A percentile compares a stretch with the other conserved stretches of the same genome.
phyloP scores from a whole-genome alignment of 2,888 invertebrate species.

The Leucophenga montana region DNA sequence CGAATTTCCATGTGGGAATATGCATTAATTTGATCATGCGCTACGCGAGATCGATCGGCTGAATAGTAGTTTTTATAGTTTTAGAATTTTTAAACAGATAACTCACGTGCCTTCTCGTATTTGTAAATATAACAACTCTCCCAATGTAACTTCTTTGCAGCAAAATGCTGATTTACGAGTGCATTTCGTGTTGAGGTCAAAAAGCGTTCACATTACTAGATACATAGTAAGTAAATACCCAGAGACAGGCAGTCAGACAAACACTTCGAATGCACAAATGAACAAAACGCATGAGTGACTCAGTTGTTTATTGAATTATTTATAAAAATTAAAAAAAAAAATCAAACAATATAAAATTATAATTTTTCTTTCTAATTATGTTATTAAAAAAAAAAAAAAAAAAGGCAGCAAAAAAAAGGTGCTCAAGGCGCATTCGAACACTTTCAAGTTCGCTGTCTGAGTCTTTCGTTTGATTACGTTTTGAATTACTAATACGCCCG shows the following conservation, averaged over 20 bases:
- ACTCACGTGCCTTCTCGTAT: not conserved
- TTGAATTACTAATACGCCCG: not conserved
- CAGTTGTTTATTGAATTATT: slow-evolving; percentile 29
- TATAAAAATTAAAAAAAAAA: not conserved
- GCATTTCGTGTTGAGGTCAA: slow-evolving; percentile 13
- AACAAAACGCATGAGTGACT: slow-evolving; percentile 45
- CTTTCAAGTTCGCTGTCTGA: slow-evolving; percentile 19
- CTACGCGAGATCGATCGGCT: not conserved
- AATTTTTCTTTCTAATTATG: slow-evolving; percentile 18
- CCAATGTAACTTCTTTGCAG: too few relatives aligned
- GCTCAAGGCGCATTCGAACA: slow-evolving; percentile 3
- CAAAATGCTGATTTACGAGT: not conserved
- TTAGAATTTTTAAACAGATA: not conserved
- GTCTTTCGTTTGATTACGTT: slow-evolving; percentile 18
- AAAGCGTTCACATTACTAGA: slow-evolving; percentile 46
- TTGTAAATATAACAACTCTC: too few relatives aligned
- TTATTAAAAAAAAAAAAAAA: not conserved
- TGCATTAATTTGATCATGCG: too few relatives aligned
- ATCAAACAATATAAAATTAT: slow-evolving; percentile 12
- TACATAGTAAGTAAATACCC: too few relatives aligned
- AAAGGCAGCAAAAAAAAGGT: slow-evolving; percentile 1
- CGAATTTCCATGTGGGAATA: not conserved
- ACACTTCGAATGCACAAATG: slow-evolving; percentile 13
- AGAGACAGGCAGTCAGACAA: too few relatives aligned
- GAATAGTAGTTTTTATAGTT: not conserved